A percentile compares a stretch with the other conserved stretches of the same genome.
These are phyloP conservation scores for Glareola pratincola DNA, from an alignment of 2,113 vertebrate genomes.

Conservation along the genomic window DNA sequence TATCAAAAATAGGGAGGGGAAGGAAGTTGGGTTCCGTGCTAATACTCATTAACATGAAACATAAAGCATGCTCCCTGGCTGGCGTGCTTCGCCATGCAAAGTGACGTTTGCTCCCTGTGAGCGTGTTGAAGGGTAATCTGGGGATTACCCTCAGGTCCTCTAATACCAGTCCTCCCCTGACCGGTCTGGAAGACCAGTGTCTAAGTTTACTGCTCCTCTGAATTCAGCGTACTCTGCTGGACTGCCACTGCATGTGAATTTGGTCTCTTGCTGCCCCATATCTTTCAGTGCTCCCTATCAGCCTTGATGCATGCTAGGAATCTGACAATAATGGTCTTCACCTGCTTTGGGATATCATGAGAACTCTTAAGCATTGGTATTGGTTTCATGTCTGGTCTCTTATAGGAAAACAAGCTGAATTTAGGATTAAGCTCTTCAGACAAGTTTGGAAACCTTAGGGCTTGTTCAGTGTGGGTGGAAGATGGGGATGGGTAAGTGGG, in stretches of 20 bases:
- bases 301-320: constrained; percentile 23
- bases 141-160: constrained; percentile 1
- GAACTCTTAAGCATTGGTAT: not conserved
- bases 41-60: not conserved
- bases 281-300: not conserved
- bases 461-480: constrained; percentile 18
- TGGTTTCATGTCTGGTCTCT: constrained; percentile 3
- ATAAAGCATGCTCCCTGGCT: not conserved
- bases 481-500: constrained; percentile 17
- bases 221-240: not conserved
- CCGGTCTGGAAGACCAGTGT: not conserved
- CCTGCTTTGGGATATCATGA: constrained; percentile 38
- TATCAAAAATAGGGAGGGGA: constrained; percentile 29
- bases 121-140: not conserved
- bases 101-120: constrained; percentile 23
- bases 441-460: constrained; percentile 30
- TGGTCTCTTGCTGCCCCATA: not conserved
- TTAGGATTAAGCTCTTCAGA: constrained; percentile 21
- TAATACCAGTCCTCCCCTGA: not conserved
- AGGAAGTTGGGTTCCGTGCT: constrained; percentile 2
- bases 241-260: not conserved
- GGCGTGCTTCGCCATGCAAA: not conserved
- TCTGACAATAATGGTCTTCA: constrained; percentile 50
- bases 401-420: not conserved
- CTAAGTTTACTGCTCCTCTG: not conserved